phyloP scores from a whole-genome alignment of 1,140 invertebrate species.

The Drosophila sulfurigaster region DNA sequence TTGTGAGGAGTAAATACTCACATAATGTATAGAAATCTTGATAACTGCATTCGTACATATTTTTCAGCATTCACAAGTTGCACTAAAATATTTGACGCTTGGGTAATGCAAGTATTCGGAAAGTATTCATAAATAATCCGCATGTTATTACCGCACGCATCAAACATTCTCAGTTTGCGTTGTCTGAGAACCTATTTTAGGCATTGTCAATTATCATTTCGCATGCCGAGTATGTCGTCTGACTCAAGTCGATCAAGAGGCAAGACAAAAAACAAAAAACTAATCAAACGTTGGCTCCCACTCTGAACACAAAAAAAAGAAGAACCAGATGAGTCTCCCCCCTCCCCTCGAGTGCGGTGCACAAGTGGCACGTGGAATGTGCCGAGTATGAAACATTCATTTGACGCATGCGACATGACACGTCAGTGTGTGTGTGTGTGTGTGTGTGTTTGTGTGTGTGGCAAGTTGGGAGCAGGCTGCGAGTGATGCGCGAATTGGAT shows the following conservation, averaged over 20 bases:
- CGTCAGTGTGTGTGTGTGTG: conserved; percentile 18
- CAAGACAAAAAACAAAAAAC: conserved; percentile 48
- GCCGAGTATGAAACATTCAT: conserved; percentile 77
- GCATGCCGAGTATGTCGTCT: conserved; percentile 27
- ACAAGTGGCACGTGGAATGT: conserved; percentile 26
- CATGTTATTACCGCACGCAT: conserved; percentile 53
- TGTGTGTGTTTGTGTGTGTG: background rate
- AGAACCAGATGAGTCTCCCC: conserved; percentile 38
- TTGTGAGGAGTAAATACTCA: too few relatives aligned
- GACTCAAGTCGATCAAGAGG: conserved; percentile 57
- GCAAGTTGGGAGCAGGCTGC: conserved; percentile 10
- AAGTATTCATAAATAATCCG: conserved; percentile 60
- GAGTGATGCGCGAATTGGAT: conserved; percentile 52
- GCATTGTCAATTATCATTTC: conserved; percentile 73
- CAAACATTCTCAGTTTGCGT: conserved; percentile 23
- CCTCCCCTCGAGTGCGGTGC: background rate
- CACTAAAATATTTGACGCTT: conserved; percentile 2
- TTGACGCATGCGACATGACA: conserved; percentile 78
- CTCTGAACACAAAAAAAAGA: conserved; percentile 46
- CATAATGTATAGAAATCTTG: too few relatives aligned
- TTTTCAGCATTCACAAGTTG: background rate
- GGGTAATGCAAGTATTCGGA: conserved; percentile 21
- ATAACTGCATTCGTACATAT: too few relatives aligned
- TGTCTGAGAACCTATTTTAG: conserved; percentile 34
- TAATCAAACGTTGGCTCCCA: conserved; percentile 69